Conservation (phyloP, 2,113 vertebrate species). For the Scortum barcoo region DNA sequence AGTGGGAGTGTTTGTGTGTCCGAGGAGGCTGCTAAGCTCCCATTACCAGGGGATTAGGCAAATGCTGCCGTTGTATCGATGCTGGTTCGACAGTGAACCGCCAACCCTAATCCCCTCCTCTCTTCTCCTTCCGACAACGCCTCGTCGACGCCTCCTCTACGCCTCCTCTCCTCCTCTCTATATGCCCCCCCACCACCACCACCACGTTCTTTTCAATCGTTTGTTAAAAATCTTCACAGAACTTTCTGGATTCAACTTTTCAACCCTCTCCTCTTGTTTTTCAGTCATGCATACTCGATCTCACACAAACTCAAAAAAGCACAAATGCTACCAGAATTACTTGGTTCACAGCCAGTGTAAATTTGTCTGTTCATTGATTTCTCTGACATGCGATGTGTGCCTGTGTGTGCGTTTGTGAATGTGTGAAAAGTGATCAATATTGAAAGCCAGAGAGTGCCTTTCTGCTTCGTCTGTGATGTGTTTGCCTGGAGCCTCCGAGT, state of each 20-base stretch:
- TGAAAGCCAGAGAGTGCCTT: conserved; percentile 78
- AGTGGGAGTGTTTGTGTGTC: conserved; percentile 84
- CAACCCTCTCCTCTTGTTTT: conserved; percentile 49
- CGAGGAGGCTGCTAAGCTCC: conserved; percentile 87
- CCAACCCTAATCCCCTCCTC: conserved; percentile 84
- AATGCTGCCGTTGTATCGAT: conserved; percentile 86
- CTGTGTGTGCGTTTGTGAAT: conserved; percentile 47
- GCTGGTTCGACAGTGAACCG: conserved; percentile 85
- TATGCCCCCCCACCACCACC: conserved; percentile 19
- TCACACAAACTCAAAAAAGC: conserved; percentile 37
- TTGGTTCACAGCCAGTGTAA: conserved; percentile 76
- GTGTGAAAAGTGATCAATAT: conserved; percentile 77
- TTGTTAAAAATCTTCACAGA: conserved; percentile 58
- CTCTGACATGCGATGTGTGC: conserved; percentile 69
- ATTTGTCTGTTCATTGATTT: conserved; percentile 83
- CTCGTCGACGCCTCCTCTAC: conserved; percentile 71
- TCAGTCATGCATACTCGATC: conserved; percentile 41
- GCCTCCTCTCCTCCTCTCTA: conserved; percentile 72
- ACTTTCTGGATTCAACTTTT: conserved; percentile 72
- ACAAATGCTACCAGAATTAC: conserved; percentile 51
- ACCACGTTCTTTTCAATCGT: too few relatives aligned
- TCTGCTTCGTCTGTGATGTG: conserved; percentile 75
- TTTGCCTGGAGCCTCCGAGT: conserved; percentile 68
- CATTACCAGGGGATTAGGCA: conserved; percentile 89
- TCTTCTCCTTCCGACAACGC: conserved; percentile 80